phyloP scores from a whole-genome alignment of 2,797 vertebrate species.

The Carcharodon carcharias region DNA sequence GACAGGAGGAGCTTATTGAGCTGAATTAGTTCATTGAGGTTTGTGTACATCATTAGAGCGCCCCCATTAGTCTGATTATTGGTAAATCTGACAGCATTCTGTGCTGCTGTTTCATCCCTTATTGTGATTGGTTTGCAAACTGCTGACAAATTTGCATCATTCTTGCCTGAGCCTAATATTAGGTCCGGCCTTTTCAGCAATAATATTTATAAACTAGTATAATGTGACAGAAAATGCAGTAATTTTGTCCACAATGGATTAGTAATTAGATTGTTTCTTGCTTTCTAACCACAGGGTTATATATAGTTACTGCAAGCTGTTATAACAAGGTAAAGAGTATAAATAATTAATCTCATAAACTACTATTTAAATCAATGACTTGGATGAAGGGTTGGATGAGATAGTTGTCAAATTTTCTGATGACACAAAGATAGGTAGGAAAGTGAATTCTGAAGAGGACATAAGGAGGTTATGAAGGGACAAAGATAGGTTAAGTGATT shows the following conservation, averaged over 20 bases:
- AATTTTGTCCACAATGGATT: neutral
- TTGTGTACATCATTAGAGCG: neutral
- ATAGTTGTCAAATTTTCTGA: too few species aligned
- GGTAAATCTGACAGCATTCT: neutral
- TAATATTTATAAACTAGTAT: neutral
- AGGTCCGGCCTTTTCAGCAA: neutral
- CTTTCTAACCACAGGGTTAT: neutral
- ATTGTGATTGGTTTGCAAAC: neutral
- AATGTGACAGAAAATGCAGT: neutral
- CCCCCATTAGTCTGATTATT: neutral
- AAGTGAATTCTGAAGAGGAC: too few species aligned
- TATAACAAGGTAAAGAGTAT: neutral
- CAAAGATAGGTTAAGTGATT: too few species aligned
- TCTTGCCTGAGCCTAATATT: too few species aligned
- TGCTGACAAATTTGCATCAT: neutral
- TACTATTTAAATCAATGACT: neutral
- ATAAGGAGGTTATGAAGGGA: too few species aligned
- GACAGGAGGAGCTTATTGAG: neutral
- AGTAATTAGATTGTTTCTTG: conserved; percentile 22
- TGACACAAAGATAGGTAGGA: too few species aligned
- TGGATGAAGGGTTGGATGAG: too few species aligned
- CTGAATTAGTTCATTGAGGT: neutral
- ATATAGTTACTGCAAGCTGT: neutral
- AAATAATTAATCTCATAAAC: neutral
- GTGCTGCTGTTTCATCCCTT: neutral